Evolutionary conservation across 2,797 vertebrate genomes (phyloP), one percentile per base, ranked within the genome.

Genomic region (Brachyrhaphis roseni): DNA sequence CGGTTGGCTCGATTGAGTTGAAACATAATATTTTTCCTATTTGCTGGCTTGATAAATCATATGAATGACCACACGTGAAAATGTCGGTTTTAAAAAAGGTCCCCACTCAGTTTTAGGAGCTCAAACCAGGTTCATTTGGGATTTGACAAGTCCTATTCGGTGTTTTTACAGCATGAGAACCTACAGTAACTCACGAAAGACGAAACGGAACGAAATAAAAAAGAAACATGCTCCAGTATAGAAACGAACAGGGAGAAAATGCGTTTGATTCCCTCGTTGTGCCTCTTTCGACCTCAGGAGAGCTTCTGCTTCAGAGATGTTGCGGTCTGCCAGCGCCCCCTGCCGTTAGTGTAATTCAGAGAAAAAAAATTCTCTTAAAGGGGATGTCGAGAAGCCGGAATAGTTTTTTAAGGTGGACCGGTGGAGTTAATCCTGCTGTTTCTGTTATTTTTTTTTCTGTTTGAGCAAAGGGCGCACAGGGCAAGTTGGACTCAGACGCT

Each of bases 351-450:
- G 0, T 0, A 0, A 2, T 11, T 20, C 0, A 10, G 1, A 0
- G 2, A 0, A 10, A 34, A 34, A 34, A 0, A 10, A 16, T 16
- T 28, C 81, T 94, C 94, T 95, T 95, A 95, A 95, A 95, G 94
- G 95, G 94, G 93, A 95, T 83, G 95, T 94, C 85, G n/a, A n/a
- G 2, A 28, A 90, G 92, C 83, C 90, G 90, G 91, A 94, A 94
- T 87, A 81, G 64, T 8, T 77, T 92, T 93, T 95, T 95, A 95
- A 95, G 94, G 95, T 95, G 89, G 95, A 93, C 64, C 92, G 84
- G 80, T 1, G 45, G 77, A 92, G 92, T 92, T 95, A 81, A 59
- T 78, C 53, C 78, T 77, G 39, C 71, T 34, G 46, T 41, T 2
- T 36, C 71, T 12, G 5, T 28, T 31, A 18, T 64, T 16, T 34